These are phyloP conservation scores for Ganaspis sp. DNA, from an alignment of 1,140 invertebrate genomes.

Conservation along the genomic window DNA sequence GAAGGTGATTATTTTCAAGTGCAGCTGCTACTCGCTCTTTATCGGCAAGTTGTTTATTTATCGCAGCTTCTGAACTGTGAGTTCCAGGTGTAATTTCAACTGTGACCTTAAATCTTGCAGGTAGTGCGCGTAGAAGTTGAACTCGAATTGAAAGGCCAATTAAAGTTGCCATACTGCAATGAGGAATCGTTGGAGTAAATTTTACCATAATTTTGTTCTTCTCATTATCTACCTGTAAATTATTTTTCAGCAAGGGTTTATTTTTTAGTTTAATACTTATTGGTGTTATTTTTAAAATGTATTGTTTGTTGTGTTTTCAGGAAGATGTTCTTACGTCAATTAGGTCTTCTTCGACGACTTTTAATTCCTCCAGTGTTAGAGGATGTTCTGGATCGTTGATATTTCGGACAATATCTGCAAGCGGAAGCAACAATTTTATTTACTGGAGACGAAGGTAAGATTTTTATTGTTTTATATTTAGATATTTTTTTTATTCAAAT, in stretches of 20 bases:
- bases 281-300: neutral
- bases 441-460: conserved; percentile 32
- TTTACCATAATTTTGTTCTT: conserved; percentile 84
- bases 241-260: neutral
- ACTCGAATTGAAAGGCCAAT: conserved; percentile 94
- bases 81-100: conserved; percentile 95
- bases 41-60: conserved; percentile 98
- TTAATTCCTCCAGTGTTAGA: conserved; percentile 94
- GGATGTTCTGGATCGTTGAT: conserved; percentile 99
- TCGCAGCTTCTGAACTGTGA: conserved; percentile 92
- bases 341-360: conserved; percentile 92
- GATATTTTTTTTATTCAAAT: no score
- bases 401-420: conserved; percentile 89
- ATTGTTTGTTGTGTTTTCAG: neutral
- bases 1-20: conserved; percentile 92
- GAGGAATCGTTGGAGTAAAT: conserved; percentile 99
- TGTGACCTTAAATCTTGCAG: conserved; percentile 90
- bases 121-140: conserved; percentile 91
- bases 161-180: conserved; percentile 99
- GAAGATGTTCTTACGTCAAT: conserved; percentile 79
- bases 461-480: conserved; percentile 31
- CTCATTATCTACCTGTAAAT: conserved; percentile 80
- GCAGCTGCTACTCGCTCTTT: conserved; percentile 99
- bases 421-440: conserved; percentile 43
- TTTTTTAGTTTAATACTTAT: neutral